Conservation (phyloP, 2,797 vertebrate genomes). For the Nasua narica region DNA sequence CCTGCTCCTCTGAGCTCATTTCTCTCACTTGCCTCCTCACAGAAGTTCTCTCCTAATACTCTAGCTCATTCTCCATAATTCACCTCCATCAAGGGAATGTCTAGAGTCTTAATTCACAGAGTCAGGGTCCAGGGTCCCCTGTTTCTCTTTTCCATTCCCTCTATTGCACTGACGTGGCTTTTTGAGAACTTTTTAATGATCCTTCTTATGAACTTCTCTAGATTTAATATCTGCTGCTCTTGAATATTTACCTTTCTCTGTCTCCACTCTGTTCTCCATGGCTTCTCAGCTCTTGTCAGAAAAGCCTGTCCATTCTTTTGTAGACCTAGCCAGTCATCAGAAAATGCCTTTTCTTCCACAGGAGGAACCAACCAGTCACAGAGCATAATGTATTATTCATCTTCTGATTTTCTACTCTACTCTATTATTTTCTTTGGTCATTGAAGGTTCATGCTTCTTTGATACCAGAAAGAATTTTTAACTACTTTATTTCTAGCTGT, state of each 20-base stretch:
- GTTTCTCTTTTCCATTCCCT: not conserved
- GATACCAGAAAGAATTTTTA: not conserved
- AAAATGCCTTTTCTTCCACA: not conserved
- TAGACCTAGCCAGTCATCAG: not conserved
- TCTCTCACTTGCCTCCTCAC: not conserved
- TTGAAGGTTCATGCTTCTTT: not conserved
- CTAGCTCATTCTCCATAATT: not conserved
- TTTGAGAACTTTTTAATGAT: not conserved
- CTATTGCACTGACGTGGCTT: not conserved
- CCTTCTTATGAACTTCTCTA: not conserved
- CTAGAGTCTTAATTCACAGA: not conserved
- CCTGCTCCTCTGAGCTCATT: not conserved
- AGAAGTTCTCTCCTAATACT: not conserved
- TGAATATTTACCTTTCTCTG: not conserved
- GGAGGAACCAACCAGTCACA: not conserved
- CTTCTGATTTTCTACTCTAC: not conserved
- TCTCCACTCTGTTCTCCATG: not conserved
- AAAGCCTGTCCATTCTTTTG: not conserved
- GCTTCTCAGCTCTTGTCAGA: not conserved
- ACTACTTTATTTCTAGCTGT: not conserved
- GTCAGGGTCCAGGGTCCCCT: not conserved
- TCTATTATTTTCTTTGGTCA: not conserved
- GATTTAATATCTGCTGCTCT: not conserved
- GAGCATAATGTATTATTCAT: not conserved
- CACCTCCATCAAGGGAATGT: not conserved